These are phyloP conservation scores for Cryptoprocta ferox DNA, from an alignment of 2,797 vertebrate genomes.

Conservation along the genomic window DNA sequence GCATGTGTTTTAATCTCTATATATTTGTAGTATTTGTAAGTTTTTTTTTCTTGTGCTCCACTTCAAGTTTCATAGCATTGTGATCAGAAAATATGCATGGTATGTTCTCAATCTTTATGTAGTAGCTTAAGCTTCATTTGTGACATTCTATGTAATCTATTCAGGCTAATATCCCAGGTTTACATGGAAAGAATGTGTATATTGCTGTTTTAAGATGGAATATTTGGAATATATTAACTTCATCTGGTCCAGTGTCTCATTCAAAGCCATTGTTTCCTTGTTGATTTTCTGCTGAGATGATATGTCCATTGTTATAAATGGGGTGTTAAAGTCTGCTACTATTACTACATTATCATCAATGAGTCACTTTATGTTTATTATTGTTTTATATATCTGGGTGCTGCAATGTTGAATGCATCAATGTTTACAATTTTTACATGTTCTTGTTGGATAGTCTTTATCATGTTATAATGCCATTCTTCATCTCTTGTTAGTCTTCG, in stretches of 20 bases:
- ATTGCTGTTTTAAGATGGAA: background rate
- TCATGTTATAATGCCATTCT: background rate
- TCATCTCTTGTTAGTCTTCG: background rate
- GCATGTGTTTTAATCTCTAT: too few relatives aligned
- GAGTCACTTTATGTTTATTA: too few relatives aligned
- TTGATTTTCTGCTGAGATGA: background rate
- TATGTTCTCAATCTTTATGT: background rate
- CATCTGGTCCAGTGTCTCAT: too few relatives aligned
- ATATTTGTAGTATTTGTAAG: too few relatives aligned
- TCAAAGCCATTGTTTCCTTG: background rate
- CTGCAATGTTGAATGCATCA: background rate
- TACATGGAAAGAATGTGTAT: background rate
- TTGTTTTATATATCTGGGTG: background rate
- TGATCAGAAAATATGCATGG: background rate
- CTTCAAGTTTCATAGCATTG: background rate
- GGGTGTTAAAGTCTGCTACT: background rate
- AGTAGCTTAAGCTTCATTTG: background rate
- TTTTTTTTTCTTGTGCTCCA: too few relatives aligned
- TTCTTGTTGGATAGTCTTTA: background rate
- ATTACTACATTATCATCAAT: too few relatives aligned
- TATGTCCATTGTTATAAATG: background rate
- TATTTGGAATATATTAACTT: background rate
- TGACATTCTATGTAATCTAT: background rate
- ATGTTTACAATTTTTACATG: background rate
- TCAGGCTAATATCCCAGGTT: too few relatives aligned